phyloP scores from a whole-genome alignment of 2,113 vertebrate species.

The Gadus chalcogrammus region DNA sequence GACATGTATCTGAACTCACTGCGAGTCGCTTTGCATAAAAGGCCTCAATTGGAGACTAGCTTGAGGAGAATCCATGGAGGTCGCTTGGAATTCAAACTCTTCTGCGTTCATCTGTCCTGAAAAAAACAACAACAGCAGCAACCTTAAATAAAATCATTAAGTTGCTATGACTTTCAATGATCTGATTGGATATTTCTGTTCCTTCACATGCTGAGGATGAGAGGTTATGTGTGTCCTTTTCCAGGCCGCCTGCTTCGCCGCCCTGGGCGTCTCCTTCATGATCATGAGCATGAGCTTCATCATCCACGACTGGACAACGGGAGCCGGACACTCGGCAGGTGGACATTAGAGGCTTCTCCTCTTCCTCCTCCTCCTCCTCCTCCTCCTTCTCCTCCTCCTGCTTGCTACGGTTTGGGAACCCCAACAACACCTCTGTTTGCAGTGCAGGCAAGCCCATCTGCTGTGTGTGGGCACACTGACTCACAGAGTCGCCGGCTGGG shows the following conservation, averaged over 20 bases:
- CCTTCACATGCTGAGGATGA: background rate
- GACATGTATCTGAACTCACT: too few relatives aligned
- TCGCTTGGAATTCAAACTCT: too few relatives aligned
- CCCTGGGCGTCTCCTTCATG: constrained; percentile 90
- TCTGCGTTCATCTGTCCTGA: too few relatives aligned
- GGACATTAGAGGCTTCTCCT: constrained; percentile 79
- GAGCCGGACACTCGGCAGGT: constrained; percentile 71
- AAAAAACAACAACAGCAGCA: too few relatives aligned
- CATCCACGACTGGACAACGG: constrained; percentile 88
- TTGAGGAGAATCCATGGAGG: too few relatives aligned
- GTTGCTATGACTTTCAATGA: too few relatives aligned
- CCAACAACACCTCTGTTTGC: background rate
- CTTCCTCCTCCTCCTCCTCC: background rate
- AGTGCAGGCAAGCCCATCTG: background rate
- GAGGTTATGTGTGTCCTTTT: background rate
- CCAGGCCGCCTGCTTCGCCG: constrained; percentile 88
- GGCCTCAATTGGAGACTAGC: too few relatives aligned
- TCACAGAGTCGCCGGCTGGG: too few relatives aligned
- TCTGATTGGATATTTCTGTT: too few relatives aligned
- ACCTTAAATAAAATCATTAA: too few relatives aligned
- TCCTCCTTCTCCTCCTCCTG: background rate
- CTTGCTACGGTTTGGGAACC: background rate
- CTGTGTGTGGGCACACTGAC: too few relatives aligned
- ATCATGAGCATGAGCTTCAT: constrained; percentile 98
- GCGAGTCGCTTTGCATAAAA: too few relatives aligned